Percentiles rank a stretch among this genome's conserved stretches.
These are phyloP conservation scores for Lasiommata megera DNA, from an alignment of 2,888 invertebrate species.

Conservation along the genomic window DNA sequence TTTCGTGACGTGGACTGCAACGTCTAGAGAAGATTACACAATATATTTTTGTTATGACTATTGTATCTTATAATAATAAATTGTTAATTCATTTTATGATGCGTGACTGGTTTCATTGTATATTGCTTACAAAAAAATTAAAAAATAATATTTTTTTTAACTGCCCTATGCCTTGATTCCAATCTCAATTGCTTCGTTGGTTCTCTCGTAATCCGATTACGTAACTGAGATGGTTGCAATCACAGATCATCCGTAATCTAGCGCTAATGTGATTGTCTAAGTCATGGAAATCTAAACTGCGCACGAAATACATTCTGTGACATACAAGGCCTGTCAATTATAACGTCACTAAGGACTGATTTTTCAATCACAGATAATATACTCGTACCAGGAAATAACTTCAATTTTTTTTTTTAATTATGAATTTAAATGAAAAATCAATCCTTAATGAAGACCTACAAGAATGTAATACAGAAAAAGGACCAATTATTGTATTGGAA, in stretches of 20 bases:
- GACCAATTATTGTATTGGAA: neutral
- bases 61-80: slow-evolving; percentile 61
- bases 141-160: slow-evolving; percentile 39
- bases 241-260: neutral
- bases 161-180: slow-evolving; percentile 34
- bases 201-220: slow-evolving; percentile 25
- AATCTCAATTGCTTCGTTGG: slow-evolving; percentile 40
- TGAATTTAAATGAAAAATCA: too few species aligned
- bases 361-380: too few species aligned
- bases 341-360: too few species aligned
- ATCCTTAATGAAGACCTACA: too few species aligned
- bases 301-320: too few species aligned
- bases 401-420: too few species aligned
- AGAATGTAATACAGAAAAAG: too few species aligned
- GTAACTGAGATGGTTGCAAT: slow-evolving; percentile 1
- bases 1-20: slow-evolving; percentile 7
- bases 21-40: slow-evolving; percentile 56
- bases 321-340: too few species aligned
- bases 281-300: too few species aligned
- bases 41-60: slow-evolving; percentile 72
- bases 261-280: too few species aligned
- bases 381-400: too few species aligned
- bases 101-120: slow-evolving; percentile 66
- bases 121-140: slow-evolving; percentile 48
- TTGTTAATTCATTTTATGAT: slow-evolving; percentile 69